These are phyloP conservation scores for Drosophila sucinea DNA, from an alignment of 1,140 invertebrate genomes.

Conservation along the genomic window DNA sequence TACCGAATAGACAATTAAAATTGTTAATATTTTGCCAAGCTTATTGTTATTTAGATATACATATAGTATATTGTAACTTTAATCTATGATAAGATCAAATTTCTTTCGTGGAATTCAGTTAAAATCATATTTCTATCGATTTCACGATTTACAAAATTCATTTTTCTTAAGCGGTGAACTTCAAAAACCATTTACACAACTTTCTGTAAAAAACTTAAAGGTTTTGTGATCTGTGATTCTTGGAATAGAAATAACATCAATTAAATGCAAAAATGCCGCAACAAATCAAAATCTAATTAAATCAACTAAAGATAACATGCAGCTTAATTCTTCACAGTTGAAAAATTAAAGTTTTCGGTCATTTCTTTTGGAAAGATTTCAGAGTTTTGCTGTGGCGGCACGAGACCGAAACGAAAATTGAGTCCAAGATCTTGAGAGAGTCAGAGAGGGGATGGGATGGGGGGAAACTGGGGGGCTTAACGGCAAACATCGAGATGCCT, in stretches of 20 bases:
- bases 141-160: slow-evolving; percentile 30
- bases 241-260: slow-evolving; percentile 54
- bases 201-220: neutral
- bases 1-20: too few relatives aligned
- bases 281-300: slow-evolving; percentile 74
- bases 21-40: too few relatives aligned
- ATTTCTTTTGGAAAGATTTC: neutral
- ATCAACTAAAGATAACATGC: slow-evolving; percentile 72
- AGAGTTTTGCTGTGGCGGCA: slow-evolving; percentile 46
- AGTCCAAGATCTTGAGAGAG: neutral
- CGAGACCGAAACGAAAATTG: slow-evolving; percentile 35
- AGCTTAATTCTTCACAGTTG: slow-evolving; percentile 69
- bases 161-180: slow-evolving; percentile 10
- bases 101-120: neutral
- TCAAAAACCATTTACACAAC: slow-evolving; percentile 13
- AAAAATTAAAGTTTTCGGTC: slow-evolving; percentile 7
- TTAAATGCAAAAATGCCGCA: slow-evolving; percentile 78
- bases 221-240: slow-evolving; percentile 37
- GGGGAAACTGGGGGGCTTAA: slow-evolving; percentile 21
- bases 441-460: neutral
- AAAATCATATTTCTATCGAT: neutral
- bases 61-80: too few relatives aligned
- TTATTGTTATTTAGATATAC: too few relatives aligned
- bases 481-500: slow-evolving; percentile 37
- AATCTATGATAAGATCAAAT: neutral